These are phyloP conservation scores for Hydractinia symbiolongicarpus DNA, from an alignment of 30 jellyfish, hydroid and myxozoan genomes.

Conservation along the genomic window DNA sequence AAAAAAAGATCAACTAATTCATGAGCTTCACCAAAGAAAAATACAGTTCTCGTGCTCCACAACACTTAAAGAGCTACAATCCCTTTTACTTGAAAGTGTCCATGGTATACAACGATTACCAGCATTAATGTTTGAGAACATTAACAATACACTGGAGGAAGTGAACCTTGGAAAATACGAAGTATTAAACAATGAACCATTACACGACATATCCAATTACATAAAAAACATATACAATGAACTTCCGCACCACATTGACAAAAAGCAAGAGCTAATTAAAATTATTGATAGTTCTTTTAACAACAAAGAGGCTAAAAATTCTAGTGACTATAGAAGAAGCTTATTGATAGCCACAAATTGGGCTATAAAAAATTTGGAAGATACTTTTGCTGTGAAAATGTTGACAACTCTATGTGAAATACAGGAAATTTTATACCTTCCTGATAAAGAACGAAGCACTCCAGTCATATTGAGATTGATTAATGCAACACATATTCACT, in stretches of 20 bases:
- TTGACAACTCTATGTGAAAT: too few relatives aligned
- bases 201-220: slow-evolving; percentile 15
- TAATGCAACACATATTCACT: too few relatives aligned
- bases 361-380: neutral
- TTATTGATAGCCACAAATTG: neutral
- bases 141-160: neutral
- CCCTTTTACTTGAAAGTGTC: neutral
- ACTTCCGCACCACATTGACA: neutral
- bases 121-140: slow-evolving; percentile 2
- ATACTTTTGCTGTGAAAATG: too few relatives aligned
- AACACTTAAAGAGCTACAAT: neutral
- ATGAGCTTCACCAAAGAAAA: slow-evolving; percentile 12
- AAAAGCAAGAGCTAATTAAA: neutral
- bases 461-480: too few relatives aligned
- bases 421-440: too few relatives aligned
- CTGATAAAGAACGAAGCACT: too few relatives aligned
- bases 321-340: slow-evolving; percentile 7
- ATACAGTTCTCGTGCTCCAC: neutral
- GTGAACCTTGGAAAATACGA: neutral
- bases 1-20: neutral
- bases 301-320: slow-evolving; percentile 7
- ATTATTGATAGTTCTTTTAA: slow-evolving; percentile 2
- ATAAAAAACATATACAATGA: neutral
- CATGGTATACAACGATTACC: slow-evolving; percentile 22
- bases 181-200: slow-evolving; percentile 20